Evolutionary conservation across 2,797 vertebrate species (phyloP).

Genomic region (Erethizon dorsatum): DNA sequence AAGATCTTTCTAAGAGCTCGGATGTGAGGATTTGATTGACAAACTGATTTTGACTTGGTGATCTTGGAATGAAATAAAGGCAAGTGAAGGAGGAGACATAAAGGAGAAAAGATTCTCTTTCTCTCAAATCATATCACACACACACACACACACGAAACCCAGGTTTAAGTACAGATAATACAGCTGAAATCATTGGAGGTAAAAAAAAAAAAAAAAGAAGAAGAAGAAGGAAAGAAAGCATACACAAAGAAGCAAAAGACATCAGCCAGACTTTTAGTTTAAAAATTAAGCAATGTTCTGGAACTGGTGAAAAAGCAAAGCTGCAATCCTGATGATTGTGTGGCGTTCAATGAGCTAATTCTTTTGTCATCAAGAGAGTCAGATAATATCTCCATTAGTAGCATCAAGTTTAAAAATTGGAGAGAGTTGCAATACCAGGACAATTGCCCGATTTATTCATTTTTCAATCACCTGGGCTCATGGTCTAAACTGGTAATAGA

Average conservation of each 20-base stretch:
- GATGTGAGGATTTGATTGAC: slow-evolving; percentile 56
- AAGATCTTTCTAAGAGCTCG: slow-evolving; percentile 54
- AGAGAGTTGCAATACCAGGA: slow-evolving; percentile 63
- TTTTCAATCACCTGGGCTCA: slow-evolving; percentile 81
- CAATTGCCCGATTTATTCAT: slow-evolving; percentile 79
- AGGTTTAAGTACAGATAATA: slow-evolving; percentile 20
- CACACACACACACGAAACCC: neutral
- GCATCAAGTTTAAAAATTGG: slow-evolving; percentile 72
- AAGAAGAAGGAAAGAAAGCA: slow-evolving; percentile 24
- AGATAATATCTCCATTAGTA: slow-evolving; percentile 81
- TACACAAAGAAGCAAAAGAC: neutral
- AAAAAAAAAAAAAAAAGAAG: neutral
- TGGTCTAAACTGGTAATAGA: slow-evolving; percentile 84
- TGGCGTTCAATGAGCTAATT: slow-evolving; percentile 75
- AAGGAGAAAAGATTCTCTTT: neutral
- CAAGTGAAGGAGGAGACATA: neutral
- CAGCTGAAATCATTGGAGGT: neutral
- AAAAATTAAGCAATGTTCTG: slow-evolving; percentile 60
- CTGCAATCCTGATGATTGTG: slow-evolving; percentile 18
- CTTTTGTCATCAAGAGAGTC: slow-evolving; percentile 73
- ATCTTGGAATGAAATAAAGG: slow-evolving; percentile 19
- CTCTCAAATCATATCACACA: neutral
- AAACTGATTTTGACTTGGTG: slow-evolving; percentile 43
- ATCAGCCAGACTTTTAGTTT: neutral
- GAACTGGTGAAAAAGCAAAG: slow-evolving; percentile 21